Evolutionary conservation across 2,113 vertebrate genomes (phyloP), one percentile per base, ranked within the genome.

Genomic region (Gallinago paraguaiae): DNA sequence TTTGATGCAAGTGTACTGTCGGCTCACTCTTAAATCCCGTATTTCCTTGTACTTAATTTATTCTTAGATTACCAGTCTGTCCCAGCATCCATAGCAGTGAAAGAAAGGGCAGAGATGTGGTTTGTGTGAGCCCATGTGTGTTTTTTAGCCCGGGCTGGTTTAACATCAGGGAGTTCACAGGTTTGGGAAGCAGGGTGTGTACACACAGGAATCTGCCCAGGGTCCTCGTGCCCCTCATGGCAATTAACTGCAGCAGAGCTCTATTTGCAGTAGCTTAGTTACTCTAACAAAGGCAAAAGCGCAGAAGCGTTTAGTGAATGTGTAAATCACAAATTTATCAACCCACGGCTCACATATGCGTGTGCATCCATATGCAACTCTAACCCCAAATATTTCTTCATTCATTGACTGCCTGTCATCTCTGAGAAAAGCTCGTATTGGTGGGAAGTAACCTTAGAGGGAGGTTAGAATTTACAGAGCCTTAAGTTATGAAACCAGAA

Each of bases 311-410:
- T 82, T 46, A 71, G 10, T 13, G 24, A 74, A 50, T 0, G 0
- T 35, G 37, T 41, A 82, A 71, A 82, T 69, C 51, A 51, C 53
- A 53, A n/a, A 67, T 72, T 51, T 78, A 82, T 56, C 70, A 60
- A 25, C 31, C 18, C 31, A 27, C 30, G 39, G 13, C 30, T 82
- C 30, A 71, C 23, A 59, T 2, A 50, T 0, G 0, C 3, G 0
- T 43, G 18, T 35, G 30, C 45, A 39, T 61, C 84, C 68, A 71
- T 37, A 54, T 12, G 35, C 57, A 84, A 27, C 30, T 56, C 57
- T 57, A 81, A 74, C 27, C 50, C 18, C 37, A 81, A 59, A 10
- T 87, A 37, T 13, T 93, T 70, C 82, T 74, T 81, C 43, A 27
- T 56, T 82, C 27, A 27, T 43, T 81, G 68, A 50, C 35, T 81